Evolutionary conservation across 2,113 vertebrate species (phyloP).

Genomic region (Rhombomys opimus): DNA sequence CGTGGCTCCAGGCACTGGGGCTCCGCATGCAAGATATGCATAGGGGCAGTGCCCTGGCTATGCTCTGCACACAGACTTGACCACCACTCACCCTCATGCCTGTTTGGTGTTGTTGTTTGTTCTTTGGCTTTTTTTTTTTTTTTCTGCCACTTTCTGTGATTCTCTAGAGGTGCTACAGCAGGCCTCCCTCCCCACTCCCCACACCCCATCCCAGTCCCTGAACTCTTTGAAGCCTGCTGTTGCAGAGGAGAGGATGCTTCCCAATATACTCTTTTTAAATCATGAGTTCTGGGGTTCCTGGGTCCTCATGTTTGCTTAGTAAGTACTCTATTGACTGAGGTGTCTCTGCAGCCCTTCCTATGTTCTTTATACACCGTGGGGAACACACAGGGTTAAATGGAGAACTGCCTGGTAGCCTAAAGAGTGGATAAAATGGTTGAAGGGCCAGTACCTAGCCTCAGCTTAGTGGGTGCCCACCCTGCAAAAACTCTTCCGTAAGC

Average conservation of each 20-base stretch:
- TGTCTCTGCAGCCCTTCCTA: not conserved
- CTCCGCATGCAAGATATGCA: not conserved
- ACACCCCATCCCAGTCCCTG: not conserved
- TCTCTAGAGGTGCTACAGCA: not conserved
- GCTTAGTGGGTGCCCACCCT: not conserved
- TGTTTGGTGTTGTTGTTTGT: no score
- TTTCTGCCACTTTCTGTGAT: not conserved
- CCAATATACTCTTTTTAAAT: no score
- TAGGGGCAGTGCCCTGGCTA: not conserved
- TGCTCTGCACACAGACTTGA: not conserved
- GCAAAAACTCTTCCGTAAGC: not conserved
- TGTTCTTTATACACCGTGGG: not conserved
- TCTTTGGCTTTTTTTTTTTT: not conserved
- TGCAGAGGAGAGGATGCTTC: not conserved
- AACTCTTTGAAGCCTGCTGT: not conserved
- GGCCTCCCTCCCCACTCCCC: accelerated
- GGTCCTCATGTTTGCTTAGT: not conserved
- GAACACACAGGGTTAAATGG: not conserved
- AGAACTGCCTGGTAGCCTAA: not conserved
- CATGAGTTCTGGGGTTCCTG: not conserved
- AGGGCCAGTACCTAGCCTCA: not conserved
- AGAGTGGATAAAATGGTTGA: not conserved
- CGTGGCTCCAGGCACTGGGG: not conserved
- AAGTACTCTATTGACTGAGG: not conserved
- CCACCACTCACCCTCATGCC: not conserved